Conservation (phyloP, 2,113 vertebrate species). For the Pachypanchax playfairii region DNA sequence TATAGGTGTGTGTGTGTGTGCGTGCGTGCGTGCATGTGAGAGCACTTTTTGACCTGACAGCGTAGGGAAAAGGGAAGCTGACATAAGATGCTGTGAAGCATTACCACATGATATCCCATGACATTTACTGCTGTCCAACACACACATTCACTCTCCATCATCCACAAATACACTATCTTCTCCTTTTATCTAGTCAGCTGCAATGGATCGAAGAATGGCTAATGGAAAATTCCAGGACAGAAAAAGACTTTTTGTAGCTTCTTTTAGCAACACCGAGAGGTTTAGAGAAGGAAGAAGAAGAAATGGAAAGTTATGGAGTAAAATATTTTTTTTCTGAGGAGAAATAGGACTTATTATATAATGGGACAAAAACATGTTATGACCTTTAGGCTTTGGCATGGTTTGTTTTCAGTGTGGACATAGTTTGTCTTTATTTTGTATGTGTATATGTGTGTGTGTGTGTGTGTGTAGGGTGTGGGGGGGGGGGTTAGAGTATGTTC, state of each 20-base stretch:
- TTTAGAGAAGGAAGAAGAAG: neutral
- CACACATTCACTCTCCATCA: constrained; percentile 17
- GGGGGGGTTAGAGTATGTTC: no score
- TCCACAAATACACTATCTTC: constrained; percentile 13
- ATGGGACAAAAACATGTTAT: no score
- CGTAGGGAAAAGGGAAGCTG: constrained; percentile 42
- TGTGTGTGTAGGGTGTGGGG: no score
- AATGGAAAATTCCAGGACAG: constrained; percentile 41
- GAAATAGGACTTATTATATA: no score
- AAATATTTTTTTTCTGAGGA: neutral
- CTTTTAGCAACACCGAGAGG: neutral
- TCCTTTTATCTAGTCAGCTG: constrained; percentile 38
- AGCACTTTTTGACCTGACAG: constrained; percentile 32
- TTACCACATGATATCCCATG: constrained; percentile 58
- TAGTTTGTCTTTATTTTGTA: no score
- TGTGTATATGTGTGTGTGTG: no score
- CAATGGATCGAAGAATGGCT: constrained; percentile 39
- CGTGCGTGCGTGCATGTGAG: neutral
- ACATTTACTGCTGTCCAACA: constrained; percentile 54
- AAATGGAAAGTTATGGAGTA: neutral
- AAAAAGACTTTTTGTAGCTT: constrained; percentile 18
- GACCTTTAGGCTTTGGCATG: no score
- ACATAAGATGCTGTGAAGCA: constrained; percentile 60
- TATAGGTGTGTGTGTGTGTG: neutral
- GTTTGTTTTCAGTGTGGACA: no score